phyloP scores from a whole-genome alignment of 2,888 invertebrate species.

The Muscina levida region DNA sequence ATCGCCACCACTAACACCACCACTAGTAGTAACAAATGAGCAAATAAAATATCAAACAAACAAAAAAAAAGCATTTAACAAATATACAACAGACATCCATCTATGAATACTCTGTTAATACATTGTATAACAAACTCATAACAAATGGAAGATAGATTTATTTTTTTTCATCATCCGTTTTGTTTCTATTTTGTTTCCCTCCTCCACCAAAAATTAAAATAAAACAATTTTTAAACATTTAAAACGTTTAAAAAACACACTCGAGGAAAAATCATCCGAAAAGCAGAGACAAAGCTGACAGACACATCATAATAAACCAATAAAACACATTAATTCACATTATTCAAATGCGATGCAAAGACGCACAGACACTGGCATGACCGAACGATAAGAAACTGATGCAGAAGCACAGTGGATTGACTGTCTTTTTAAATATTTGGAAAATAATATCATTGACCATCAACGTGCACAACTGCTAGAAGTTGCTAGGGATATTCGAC shows the following conservation, averaged over 20 bases:
- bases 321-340: constrained; percentile 52
- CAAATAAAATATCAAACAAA: constrained; percentile 19
- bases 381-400: constrained; percentile 7
- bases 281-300: constrained; percentile 23
- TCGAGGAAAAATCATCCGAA: constrained; percentile 7
- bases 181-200: constrained; percentile 20
- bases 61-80: constrained; percentile 42
- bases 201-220: constrained; percentile 7
- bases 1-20: not conserved
- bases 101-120: not conserved
- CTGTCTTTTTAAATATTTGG: no score
- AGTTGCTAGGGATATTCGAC: no score
- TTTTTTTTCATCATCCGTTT: constrained; percentile 34
- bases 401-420: no score
- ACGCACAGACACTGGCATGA: constrained; percentile 5
- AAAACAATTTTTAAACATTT: constrained; percentile 6
- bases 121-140: constrained; percentile 28
- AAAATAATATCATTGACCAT: no score
- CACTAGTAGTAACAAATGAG: no score
- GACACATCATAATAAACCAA: constrained; percentile 54
- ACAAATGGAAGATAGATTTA: constrained; percentile 45
- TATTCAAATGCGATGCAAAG: constrained; percentile 33
- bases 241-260: constrained; percentile 21
- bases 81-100: not conserved
- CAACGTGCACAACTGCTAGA: no score